A percentile compares a stretch with the other conserved stretches of the same genome.
Evolutionary conservation across 1,140 invertebrate species (phyloP).

Genomic region (Sitobion miscanthi): DNA sequence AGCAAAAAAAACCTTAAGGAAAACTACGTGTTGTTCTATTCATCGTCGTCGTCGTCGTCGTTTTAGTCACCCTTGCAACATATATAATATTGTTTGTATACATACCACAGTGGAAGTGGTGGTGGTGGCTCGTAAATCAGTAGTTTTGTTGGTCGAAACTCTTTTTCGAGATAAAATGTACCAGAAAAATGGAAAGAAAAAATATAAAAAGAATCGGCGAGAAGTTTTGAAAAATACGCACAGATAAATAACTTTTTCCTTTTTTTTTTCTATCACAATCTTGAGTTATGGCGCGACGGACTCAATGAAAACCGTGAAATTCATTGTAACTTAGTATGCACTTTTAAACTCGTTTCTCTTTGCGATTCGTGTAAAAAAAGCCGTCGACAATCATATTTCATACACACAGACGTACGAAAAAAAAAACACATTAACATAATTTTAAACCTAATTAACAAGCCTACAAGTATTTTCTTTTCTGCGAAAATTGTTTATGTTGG

Average conservation of each 20-base stretch:
- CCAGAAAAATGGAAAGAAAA: not conserved
- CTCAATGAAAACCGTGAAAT: slow-evolving; percentile 1
- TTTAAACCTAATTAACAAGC: not conserved
- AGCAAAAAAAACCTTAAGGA: not conserved
- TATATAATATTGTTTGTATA: not conserved
- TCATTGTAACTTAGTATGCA: not conserved
- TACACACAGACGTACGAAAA: not conserved
- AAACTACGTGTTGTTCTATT: not conserved
- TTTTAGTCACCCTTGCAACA: not conserved
- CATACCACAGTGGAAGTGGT: not conserved
- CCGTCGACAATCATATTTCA: not conserved
- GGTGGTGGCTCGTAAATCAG: not conserved
- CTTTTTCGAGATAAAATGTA: slow-evolving; percentile 16
- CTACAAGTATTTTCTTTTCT: not conserved
- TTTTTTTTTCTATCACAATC: not conserved
- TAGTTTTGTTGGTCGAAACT: slow-evolving; percentile 21
- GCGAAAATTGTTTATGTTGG: not conserved
- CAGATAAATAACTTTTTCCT: slow-evolving; percentile 8
- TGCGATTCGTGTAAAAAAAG: not conserved
- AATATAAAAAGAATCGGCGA: not conserved
- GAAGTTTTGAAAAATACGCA: slow-evolving; percentile 24
- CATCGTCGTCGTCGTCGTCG: not conserved
- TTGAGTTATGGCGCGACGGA: not conserved
- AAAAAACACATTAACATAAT: not conserved
- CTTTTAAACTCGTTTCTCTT: not conserved